Conservation (phyloP, 2,113 vertebrate species). For the Pimephales promelas region DNA sequence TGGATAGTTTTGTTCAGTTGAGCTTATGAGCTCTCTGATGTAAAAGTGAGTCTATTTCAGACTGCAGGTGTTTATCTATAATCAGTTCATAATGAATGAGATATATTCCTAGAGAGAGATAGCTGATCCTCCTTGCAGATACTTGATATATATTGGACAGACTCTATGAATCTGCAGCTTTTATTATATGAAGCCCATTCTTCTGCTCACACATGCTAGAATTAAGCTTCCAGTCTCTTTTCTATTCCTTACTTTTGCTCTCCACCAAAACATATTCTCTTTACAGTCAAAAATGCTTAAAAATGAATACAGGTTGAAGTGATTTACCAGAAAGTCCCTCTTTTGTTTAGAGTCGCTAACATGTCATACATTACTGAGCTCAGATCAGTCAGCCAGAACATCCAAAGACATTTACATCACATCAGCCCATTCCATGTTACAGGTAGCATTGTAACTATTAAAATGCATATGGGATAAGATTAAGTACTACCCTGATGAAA, state of each 20-base stretch:
- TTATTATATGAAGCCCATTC: not conserved
- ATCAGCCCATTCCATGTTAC: constrained; percentile 74
- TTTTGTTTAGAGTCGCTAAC: constrained; percentile 30
- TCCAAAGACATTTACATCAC: constrained; percentile 75
- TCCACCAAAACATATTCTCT: not conserved
- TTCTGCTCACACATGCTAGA: not conserved
- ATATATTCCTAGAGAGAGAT: not conserved
- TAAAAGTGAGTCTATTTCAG: constrained; percentile 13
- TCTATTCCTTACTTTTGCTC: not conserved
- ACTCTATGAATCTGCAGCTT: not conserved
- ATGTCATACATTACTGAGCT: constrained; percentile 61
- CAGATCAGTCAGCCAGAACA: constrained; percentile 74
- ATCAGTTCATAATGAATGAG: constrained; percentile 33
- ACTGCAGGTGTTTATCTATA: constrained; percentile 35
- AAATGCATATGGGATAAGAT: constrained; percentile 91
- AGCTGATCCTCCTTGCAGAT: constrained; percentile 9
- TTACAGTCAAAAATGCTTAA: not conserved
- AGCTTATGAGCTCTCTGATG: constrained; percentile 12
- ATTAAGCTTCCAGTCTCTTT: not conserved
- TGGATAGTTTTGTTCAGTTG: constrained; percentile 14
- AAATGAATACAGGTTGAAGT: constrained; percentile 40
- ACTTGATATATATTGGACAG: constrained; percentile 6
- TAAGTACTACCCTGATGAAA: constrained; percentile 87
- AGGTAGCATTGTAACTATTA: constrained; percentile 89
- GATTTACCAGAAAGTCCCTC: constrained; percentile 51